Evolutionary conservation across 1,140 invertebrate species (phyloP).

Genomic region (Pogonomyrmex californicus): DNA sequence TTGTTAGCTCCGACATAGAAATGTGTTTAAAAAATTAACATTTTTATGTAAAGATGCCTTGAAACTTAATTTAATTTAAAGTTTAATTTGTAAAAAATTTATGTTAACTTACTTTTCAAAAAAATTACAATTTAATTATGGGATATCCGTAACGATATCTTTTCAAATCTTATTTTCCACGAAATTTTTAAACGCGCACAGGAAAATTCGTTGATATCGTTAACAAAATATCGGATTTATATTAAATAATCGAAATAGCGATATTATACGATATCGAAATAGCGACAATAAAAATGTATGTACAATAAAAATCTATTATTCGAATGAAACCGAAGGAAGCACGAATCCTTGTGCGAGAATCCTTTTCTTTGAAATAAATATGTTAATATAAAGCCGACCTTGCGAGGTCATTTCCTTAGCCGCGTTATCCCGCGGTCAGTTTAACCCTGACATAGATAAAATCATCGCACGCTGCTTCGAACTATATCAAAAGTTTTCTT

Average conservation of each 20-base stretch:
- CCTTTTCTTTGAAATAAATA: neutral
- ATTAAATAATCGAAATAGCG: neutral
- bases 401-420: constrained; percentile 8
- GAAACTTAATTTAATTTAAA: neutral
- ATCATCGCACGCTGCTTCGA: constrained; percentile 23
- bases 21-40: neutral
- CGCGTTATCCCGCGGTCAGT: constrained; percentile 1
- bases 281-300: no score
- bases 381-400: constrained; percentile 13
- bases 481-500: constrained; percentile 66
- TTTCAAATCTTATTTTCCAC: neutral
- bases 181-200: neutral
- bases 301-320: neutral
- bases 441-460: constrained; percentile 69
- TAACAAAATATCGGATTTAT: neutral
- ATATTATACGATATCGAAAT: neutral
- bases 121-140: neutral
- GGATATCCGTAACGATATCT: neutral
- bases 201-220: neutral
- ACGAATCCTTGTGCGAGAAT: neutral
- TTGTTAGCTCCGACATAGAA: neutral
- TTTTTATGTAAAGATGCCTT: neutral
- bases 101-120: neutral
- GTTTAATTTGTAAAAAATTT: neutral
- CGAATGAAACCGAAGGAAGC: neutral